A percentile compares a stretch with the other conserved stretches of the same genome.
Conservation (phyloP, 2,888 invertebrate genomes). For the Oligia fasciuncula region DNA sequence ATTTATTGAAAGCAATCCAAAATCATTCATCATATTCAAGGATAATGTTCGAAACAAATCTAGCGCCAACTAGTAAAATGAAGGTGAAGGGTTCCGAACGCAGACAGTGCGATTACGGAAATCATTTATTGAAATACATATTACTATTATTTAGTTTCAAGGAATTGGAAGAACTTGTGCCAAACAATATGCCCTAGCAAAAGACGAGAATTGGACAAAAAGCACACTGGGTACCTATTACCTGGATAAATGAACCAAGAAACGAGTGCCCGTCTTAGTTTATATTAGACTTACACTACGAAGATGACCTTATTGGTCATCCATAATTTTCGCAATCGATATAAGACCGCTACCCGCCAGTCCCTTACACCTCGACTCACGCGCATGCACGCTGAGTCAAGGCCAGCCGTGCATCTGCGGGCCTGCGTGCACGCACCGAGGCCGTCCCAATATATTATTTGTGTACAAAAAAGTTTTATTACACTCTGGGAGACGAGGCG, state of each 20-base stretch:
- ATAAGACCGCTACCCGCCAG: slow-evolving; percentile 50
- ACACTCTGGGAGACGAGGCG: slow-evolving; percentile 54
- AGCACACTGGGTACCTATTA: neutral
- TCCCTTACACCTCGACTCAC: slow-evolving; percentile 54
- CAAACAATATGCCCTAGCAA: neutral
- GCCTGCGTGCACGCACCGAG: slow-evolving; percentile 66
- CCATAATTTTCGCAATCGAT: slow-evolving; percentile 27
- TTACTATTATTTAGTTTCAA: neutral
- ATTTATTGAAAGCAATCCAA: slow-evolving; percentile 49
- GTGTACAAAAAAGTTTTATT: slow-evolving; percentile 70
- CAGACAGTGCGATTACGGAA: neutral
- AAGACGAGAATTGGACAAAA: neutral
- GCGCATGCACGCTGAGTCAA: slow-evolving; percentile 69
- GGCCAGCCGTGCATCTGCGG: slow-evolving; percentile 74
- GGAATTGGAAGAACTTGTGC: neutral
- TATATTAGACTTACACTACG: slow-evolving; percentile 20
- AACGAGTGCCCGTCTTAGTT: neutral
- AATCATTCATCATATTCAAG: slow-evolving; percentile 30
- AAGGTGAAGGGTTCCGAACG: neutral
- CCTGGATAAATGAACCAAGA: neutral
- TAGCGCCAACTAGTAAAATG: slow-evolving; percentile 11
- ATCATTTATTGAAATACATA: neutral
- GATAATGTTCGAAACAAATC: slow-evolving; percentile 23
- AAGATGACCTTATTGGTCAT: slow-evolving; percentile 19
- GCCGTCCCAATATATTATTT: slow-evolving; percentile 73